Evolutionary conservation across 2,113 vertebrate species (phyloP), one percentile per base, ranked within the genome.

Genomic region (Sturnus vulgaris): DNA sequence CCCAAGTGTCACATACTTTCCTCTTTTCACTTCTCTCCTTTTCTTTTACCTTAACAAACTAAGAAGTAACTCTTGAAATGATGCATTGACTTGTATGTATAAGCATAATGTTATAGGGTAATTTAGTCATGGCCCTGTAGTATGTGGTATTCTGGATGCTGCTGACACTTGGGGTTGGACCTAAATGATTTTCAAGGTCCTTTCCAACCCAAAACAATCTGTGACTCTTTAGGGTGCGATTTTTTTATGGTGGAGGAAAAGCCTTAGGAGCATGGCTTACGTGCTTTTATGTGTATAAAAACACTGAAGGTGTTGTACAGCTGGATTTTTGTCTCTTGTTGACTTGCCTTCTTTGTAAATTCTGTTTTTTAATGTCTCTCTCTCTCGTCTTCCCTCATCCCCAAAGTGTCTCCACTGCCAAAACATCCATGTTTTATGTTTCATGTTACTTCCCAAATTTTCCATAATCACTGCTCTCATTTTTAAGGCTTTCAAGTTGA

Each of bases 231-330:
- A 37, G 42, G 30, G 19, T 78, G 15, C 24, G 24, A 8, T 42
- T 57, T 49, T 60, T 86, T 73, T 83, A 27, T 59, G 39, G 13
- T 37, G 33, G 50, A 53, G 15, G 22, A 22, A 25, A 46, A 35
- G 22, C 15, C 37, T 79, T 57, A 57, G 35, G n/a, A 88, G n/a
- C 23, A 50, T 22, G 25, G 46, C 23, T 44, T 40, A 14, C 0
- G 0, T 70, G 39, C 30, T 80, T 82, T n/a, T 64, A 31, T 1
- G 0, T 8, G 1, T 49, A 3, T 78, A 46, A 73, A 22, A 47
- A 25, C 40, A 24, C 19, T 35, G 10, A 35, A 71, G 20, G 4
- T 4, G 50, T 46, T 70, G 30, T 46, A 42, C 18, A 30, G 35
- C 12, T 50, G 69, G 15, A 31, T 44, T 73, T 73, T 77, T 75